Evolutionary conservation across 2,113 vertebrate species (phyloP), one percentile per base, ranked within the genome.

Genomic region (Cynocephalus volans): DNA sequence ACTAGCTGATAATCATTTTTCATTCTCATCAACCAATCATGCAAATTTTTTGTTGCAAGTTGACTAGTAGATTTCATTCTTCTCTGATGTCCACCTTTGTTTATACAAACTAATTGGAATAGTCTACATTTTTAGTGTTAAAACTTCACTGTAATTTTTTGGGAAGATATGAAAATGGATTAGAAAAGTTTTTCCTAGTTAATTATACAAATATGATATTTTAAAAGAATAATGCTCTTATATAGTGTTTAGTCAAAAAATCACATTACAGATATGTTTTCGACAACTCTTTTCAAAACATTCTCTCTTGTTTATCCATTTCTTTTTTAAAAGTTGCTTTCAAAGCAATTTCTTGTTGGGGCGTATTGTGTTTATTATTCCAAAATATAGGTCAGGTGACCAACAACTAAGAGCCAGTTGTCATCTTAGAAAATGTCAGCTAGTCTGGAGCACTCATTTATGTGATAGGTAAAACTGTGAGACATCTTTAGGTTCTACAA

Each of bases 181-280:
- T 52, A 80, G 69, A 64, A 84, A 52, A 41, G 10, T 58, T 75
- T 88, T 96, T 82, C 64, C 82, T 56, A 82, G 6, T 89, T 65
- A 67, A 56, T 3, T 8, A 21, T 56, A 19, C 12, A 92, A 36
- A 60, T 70, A 60, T 0, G 26, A 1, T 8, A 62, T 84, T 77
- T 86, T 84, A 64, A 94, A 94, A 92, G 17, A 86, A 67, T 13
- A 88, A 75, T 26, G 86, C 19, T 90, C 18, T 52, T 90, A 67
- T 24, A 58, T 62, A 50, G 52, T 75, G 88, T 65, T 88, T 28
- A 80, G 13, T 62, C 33, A 28, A 31, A 28, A 76, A 77, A 62
- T 73, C 14, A 26, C 24, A 45, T 48, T 54, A 77, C 36, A 48
- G 72, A 70, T 81, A 80, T 5, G 81, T 64, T 76, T 88, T 89